Evolutionary conservation across 2,888 invertebrate species (phyloP).

Genomic region (Coronaproctus castanopsis): DNA sequence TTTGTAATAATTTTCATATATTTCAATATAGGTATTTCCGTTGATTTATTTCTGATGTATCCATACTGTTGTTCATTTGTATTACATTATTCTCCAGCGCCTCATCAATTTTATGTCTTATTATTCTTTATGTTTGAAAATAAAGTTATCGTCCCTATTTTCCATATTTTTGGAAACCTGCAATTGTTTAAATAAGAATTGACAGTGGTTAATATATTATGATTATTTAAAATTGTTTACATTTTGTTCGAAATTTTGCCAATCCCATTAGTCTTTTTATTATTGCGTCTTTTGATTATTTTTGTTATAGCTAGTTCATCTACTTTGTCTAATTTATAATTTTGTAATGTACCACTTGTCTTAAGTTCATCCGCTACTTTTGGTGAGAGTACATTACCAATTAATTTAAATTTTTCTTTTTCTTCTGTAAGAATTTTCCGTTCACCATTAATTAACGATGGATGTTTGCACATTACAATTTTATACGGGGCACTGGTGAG

Average conservation of each 20-base stretch:
- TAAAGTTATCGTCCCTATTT: too few relatives aligned
- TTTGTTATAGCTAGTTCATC: background rate
- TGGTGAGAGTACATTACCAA: background rate
- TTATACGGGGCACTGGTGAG: background rate
- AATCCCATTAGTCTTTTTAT: background rate
- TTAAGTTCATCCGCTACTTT: background rate
- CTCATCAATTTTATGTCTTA: too few relatives aligned
- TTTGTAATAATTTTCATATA: too few relatives aligned
- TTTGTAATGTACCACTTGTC: background rate
- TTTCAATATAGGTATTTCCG: too few relatives aligned
- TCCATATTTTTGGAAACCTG: background rate
- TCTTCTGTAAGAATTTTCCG: background rate
- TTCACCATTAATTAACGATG: background rate
- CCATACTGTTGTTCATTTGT: too few relatives aligned
- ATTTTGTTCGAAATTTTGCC: background rate
- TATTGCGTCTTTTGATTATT: background rate
- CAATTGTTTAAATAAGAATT: background rate
- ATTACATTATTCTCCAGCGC: too few relatives aligned
- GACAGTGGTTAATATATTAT: background rate
- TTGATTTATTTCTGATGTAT: too few relatives aligned
- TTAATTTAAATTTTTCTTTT: background rate
- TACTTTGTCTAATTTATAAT: background rate
- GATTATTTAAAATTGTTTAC: background rate
- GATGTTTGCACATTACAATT: background rate
- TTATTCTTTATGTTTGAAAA: too few relatives aligned